These are phyloP conservation scores for Ceuthmochares aereus DNA, from an alignment of 2,113 vertebrate species.

Conservation along the genomic window DNA sequence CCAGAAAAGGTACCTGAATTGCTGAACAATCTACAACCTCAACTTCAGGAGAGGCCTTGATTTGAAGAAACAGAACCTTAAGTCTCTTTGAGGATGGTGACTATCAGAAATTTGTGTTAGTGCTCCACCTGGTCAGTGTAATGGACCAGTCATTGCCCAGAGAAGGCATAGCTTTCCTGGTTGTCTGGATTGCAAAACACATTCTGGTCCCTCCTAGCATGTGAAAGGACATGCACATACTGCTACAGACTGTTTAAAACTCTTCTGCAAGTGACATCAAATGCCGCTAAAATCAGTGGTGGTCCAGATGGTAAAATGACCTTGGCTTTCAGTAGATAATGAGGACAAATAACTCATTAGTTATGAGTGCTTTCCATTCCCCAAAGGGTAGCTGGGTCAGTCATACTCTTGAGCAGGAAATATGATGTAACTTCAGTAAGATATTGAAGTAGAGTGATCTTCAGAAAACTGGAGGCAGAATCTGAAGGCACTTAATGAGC, in stretches of 20 bases:
- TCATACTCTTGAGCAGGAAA: not conserved
- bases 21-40: not conserved
- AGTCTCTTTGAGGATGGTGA: not conserved
- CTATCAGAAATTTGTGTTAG: not conserved
- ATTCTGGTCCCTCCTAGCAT: not conserved
- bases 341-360: not conserved
- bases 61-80: not conserved
- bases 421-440: not conserved
- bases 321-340: not conserved
- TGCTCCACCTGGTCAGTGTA: not conserved
- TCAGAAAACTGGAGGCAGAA: not conserved
- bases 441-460: not conserved
- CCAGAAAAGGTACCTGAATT: not conserved
- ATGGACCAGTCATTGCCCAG: not conserved
- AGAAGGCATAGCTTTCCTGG: not conserved
- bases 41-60: not conserved
- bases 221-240: rapidly evolving
- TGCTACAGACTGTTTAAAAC: not conserved
- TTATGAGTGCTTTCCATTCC: not conserved
- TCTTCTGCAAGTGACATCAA: not conserved
- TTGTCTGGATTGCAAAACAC: not conserved
- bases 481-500: not conserved
- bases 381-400: not conserved
- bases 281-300: not conserved
- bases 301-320: rapidly evolving